A percentile compares a stretch with the other conserved stretches of the same genome.
Conservation (phyloP, 2,797 vertebrate genomes). For the Octomys mimax region DNA sequence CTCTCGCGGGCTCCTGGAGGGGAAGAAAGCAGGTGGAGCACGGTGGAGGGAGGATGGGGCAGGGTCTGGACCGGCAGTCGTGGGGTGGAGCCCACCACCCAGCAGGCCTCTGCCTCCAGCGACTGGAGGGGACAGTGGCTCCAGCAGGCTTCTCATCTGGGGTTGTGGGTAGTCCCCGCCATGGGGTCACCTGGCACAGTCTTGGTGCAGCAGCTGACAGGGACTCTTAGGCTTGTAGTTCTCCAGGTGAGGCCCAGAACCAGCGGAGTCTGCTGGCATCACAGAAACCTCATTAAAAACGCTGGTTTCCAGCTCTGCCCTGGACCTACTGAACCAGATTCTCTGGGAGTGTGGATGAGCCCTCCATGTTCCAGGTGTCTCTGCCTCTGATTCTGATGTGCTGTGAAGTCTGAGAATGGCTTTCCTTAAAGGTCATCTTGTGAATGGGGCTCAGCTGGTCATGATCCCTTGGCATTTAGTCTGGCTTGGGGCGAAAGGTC, state of each 20-base stretch:
- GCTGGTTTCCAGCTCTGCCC: not conserved
- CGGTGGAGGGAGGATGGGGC: not conserved
- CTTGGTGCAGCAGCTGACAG: not conserved
- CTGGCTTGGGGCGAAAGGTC: not conserved
- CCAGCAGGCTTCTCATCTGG: fast-evolving
- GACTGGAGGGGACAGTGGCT: not conserved
- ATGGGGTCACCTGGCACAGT: not conserved
- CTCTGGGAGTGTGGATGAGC: not conserved
- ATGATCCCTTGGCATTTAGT: not conserved
- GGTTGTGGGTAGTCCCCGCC: not conserved
- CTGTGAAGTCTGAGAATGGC: not conserved
- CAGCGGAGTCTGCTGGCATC: not conserved
- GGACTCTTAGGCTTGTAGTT: not conserved
- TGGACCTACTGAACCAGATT: not conserved
- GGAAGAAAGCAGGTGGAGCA: not conserved
- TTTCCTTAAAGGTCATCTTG: not conserved
- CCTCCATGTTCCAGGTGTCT: not conserved
- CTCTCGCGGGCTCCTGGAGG: conserved; percentile 48
- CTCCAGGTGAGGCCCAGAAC: not conserved
- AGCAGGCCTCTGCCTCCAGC: not conserved
- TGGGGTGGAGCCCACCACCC: not conserved
- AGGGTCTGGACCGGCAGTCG: not conserved
- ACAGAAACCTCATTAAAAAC: not conserved
- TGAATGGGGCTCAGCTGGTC: not conserved
- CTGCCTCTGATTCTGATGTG: not conserved